A percentile compares a stretch with the other conserved stretches of the same genome.
Evolutionary conservation across 35 echinoderm and acorn worm genomes (phyloP).

Genomic region (Ophiothrix spiculata): DNA sequence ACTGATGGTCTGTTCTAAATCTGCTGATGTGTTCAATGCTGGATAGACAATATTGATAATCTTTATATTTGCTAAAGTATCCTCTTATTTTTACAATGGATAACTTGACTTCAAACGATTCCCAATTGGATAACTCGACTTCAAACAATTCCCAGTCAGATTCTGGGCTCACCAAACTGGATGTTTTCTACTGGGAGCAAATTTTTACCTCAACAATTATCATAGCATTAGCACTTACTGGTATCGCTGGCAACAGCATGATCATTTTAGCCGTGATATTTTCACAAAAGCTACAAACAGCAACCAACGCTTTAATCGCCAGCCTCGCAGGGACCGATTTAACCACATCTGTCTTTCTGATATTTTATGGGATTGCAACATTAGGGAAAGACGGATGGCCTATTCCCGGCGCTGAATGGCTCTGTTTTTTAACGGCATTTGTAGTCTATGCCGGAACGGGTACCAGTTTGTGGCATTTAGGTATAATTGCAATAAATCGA

Average conservation of each 20-base stretch:
- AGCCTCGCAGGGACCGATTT: background rate
- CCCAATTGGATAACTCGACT: too few species aligned
- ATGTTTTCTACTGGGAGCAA: background rate
- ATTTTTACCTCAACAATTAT: background rate
- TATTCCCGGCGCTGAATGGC: background rate
- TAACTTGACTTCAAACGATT: too few species aligned
- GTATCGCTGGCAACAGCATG: background rate
- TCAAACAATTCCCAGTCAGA: too few species aligned
- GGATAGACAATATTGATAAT: too few species aligned
- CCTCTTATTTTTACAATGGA: too few species aligned
- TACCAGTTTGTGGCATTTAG: background rate
- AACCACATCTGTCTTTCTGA: background rate
- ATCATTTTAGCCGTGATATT: background rate
- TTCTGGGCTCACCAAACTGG: background rate
- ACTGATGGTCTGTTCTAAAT: too few species aligned
- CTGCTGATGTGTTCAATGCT: too few species aligned
- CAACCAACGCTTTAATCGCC: conserved; percentile 15
- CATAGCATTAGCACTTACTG: background rate
- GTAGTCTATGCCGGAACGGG: background rate
- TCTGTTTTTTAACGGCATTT: background rate
- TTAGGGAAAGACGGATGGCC: background rate
- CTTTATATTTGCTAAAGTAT: too few species aligned
- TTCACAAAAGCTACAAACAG: background rate
- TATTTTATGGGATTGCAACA: background rate
- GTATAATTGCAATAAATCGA: background rate